These are phyloP conservation scores for Chionomys nivalis DNA, from an alignment of 2,113 vertebrate genomes.

Conservation along the genomic window DNA sequence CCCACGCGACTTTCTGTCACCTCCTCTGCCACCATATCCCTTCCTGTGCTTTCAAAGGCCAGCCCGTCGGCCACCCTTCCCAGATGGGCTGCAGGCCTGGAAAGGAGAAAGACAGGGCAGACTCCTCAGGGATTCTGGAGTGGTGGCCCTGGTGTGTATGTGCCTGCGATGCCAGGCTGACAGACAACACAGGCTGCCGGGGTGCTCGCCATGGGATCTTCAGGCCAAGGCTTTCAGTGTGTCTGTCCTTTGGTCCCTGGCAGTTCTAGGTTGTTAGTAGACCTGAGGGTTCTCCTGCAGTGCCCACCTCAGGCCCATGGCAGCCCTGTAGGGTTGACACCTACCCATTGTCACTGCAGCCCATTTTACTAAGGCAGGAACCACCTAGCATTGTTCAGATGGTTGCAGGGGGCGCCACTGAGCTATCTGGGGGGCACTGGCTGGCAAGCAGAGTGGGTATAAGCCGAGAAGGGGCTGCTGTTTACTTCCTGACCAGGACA, in stretches of 20 bases:
- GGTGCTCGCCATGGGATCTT: background rate
- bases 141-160: background rate
- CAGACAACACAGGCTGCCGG: background rate
- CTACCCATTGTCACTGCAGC: accelerated
- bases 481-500: background rate
- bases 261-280: background rate
- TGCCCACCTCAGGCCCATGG: background rate
- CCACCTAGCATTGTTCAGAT: background rate
- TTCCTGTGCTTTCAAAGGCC: background rate
- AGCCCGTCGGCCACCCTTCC: background rate
- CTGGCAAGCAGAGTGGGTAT: background rate
- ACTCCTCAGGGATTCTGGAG: background rate
- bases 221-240: background rate
- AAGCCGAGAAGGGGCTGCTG: background rate
- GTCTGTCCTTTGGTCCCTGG: background rate
- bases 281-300: background rate
- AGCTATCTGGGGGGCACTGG: background rate
- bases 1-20: background rate
- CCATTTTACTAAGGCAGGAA: background rate
- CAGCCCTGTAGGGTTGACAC: background rate
- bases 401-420: background rate
- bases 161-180: background rate
- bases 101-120: background rate
- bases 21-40: background rate
- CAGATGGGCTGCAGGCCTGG: background rate